Percentiles rank a stretch among this genome's conserved stretches.
Evolutionary conservation across 2,888 invertebrate species (phyloP).

Genomic region (Synergus laeviventris): DNA sequence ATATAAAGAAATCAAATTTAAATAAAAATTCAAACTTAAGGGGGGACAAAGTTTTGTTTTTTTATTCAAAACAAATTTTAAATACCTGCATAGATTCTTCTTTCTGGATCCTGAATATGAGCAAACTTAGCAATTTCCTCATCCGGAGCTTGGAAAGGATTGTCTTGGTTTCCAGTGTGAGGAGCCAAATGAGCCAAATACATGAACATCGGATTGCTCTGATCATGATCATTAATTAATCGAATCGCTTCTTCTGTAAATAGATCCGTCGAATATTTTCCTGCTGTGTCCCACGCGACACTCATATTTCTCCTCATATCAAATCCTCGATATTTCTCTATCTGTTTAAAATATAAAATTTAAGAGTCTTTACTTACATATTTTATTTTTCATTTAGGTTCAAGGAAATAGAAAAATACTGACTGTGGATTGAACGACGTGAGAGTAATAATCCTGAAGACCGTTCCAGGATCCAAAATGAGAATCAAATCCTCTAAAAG

Average conservation of each 20-base stretch:
- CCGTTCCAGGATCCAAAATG: constrained; percentile 90
- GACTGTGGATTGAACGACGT: constrained; percentile 77
- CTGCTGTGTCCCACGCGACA: constrained; percentile 78
- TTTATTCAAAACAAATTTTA: too few relatives aligned
- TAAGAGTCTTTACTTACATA: not conserved
- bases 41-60: too few relatives aligned
- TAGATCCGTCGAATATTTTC: constrained; percentile 82
- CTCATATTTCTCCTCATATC: constrained; percentile 81
- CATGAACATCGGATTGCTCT: constrained; percentile 80
- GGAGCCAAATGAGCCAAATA: constrained; percentile 84
- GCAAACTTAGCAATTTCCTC: constrained; percentile 83
- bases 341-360: constrained; percentile 61
- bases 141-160: constrained; percentile 85
- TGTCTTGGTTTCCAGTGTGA: constrained; percentile 81
- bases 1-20: too few relatives aligned
- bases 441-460: constrained; percentile 86
- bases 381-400: not conserved
- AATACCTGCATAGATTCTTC: constrained; percentile 84
- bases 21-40: too few relatives aligned
- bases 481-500: constrained; percentile 86
- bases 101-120: constrained; percentile 82
- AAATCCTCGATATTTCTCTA: constrained; percentile 75
- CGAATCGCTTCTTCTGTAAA: constrained; percentile 82
- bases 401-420: constrained; percentile 53
- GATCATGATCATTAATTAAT: constrained; percentile 78